These are phyloP conservation scores for Sphaeridia pumilis DNA, from an alignment of 2,888 invertebrate genomes.

Conservation along the genomic window DNA sequence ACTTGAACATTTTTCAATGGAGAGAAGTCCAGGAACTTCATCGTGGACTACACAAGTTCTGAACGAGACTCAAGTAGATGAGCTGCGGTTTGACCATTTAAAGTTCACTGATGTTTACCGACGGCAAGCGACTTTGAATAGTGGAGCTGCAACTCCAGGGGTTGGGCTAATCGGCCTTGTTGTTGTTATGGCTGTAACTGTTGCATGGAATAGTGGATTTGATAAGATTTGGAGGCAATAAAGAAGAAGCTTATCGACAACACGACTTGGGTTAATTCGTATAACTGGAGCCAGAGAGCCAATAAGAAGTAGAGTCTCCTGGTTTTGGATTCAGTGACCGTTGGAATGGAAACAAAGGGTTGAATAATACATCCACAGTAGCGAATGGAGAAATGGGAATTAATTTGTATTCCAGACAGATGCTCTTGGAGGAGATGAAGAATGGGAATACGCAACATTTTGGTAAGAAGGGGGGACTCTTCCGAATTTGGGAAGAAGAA, in stretches of 20 bases:
- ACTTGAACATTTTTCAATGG: neutral
- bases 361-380: too few species aligned
- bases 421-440: neutral
- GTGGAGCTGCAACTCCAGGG: neutral
- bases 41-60: neutral
- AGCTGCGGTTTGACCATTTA: neutral
- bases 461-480: too few species aligned
- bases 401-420: neutral
- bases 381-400: neutral
- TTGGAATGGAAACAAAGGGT: too few species aligned
- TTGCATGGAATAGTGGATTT: too few species aligned
- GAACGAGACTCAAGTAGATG: neutral
- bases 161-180: neutral
- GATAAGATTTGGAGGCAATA: too few species aligned
- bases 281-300: too few species aligned
- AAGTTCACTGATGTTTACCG: neutral
- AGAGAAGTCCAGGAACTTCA: neutral
- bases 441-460: neutral
- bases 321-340: too few species aligned
- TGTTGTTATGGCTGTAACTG: neutral
- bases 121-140: neutral
- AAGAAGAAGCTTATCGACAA: too few species aligned
- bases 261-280: too few species aligned
- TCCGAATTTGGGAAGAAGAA: too few species aligned
- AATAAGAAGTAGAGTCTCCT: too few species aligned